phyloP scores from a whole-genome alignment of 1,140 invertebrate genomes.

The Diprion similis region DNA sequence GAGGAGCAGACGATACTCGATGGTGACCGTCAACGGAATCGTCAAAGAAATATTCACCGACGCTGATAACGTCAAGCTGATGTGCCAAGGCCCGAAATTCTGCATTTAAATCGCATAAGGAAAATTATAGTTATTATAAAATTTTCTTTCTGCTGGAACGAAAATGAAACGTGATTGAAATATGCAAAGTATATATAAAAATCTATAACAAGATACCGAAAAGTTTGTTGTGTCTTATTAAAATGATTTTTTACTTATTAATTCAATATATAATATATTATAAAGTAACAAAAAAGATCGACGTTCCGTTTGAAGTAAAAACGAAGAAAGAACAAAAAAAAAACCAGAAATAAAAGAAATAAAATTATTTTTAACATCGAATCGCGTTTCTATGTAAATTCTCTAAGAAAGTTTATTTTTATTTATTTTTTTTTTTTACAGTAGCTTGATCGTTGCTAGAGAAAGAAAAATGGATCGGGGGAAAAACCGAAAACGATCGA shows the following conservation, averaged over 20 bases:
- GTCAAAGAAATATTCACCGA: constrained; percentile 32
- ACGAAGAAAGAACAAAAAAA: constrained; percentile 16
- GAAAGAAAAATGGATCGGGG: not conserved
- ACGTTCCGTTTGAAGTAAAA: constrained; percentile 11
- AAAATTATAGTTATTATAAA: not conserved
- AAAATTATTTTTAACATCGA: not conserved
- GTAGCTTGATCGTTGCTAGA: too few species aligned
- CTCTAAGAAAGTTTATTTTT: too few species aligned
- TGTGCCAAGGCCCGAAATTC: constrained; percentile 16
- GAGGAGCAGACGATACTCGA: constrained; percentile 62
- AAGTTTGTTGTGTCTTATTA: too few species aligned
- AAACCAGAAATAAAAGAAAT: not conserved
- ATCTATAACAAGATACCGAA: too few species aligned
- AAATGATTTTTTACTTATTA: not conserved
- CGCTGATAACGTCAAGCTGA: constrained; percentile 10
- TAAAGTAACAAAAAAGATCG: not conserved
- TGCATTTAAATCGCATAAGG: not conserved
- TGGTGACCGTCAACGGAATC: constrained; percentile 65
- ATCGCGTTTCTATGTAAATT: too few species aligned
- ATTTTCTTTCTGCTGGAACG: too few species aligned
- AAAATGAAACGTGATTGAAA: not conserved
- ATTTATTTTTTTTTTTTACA: too few species aligned
- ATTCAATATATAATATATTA: not conserved
- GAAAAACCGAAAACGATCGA: not conserved
- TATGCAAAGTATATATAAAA: too few species aligned